Base-by-base conservation (phyloP, 2,797 vertebrate species). In the Helicolenus hilgendorfi region DNA sequence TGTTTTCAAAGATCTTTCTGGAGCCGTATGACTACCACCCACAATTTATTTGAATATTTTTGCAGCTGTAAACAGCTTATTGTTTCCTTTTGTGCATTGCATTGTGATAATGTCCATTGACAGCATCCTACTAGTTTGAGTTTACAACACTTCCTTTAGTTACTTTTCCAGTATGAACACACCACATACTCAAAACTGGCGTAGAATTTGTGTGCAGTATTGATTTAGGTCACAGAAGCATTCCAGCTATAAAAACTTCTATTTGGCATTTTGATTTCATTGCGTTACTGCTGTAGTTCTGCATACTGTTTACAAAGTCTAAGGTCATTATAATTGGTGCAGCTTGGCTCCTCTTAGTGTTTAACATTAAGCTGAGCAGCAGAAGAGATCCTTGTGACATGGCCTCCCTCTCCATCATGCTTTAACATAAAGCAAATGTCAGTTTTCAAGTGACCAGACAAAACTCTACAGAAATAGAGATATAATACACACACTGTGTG, bases 401-500 rank as follows among this genome's bases (percentile, higher is more conserved):
- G 77, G 68, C 68, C 78, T 77, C 70, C 62, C 74, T 76, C 90
- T 88, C 87, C 78, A 88, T 93, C 91, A 89, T 81, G 81, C 85
- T 91, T 92, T 79, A 91, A 68, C 88, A 77, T 70, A 71, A 87
- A 84, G 77, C 88, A 83, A 93, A 90, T 45, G 77, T 72, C 88
- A 87, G 69, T 72, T 91, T 77, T 88, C 75, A 72, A 87, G 80
- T 87, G 91, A 80, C 89, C 92, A 77, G 74, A 89, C 89, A 85
- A 87, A 95, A 93, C 87, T 70, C 85, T 63, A 79, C 73, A 87
- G 89, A 94, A 96, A 95, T 93, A 95, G 92, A 95, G 91, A 90
- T 91, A 85, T 92, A 96, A 93, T 91, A 83, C 81, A 85, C 79
- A 84, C 76, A 63, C 63, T 63, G 92, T 80, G 83, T 77, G 63